These are phyloP conservation scores for Gadopsis marmoratus DNA, from an alignment of 2,797 vertebrate genomes.

Conservation along the genomic window DNA sequence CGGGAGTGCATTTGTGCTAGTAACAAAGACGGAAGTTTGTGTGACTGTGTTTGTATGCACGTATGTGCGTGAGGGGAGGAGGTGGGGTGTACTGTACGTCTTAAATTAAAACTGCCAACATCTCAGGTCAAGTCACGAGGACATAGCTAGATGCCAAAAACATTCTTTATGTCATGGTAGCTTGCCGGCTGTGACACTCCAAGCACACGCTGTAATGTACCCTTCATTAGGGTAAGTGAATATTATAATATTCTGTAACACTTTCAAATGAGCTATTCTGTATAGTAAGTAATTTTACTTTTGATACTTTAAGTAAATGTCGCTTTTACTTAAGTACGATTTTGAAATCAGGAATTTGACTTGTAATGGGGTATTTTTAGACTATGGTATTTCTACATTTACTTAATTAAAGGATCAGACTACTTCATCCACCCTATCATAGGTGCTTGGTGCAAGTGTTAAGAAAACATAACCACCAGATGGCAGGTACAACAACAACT, in stretches of 20 bases:
- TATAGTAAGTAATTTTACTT: no score
- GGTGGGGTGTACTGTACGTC: neutral
- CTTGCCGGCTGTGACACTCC: neutral
- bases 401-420: no score
- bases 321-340: no score
- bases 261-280: no score
- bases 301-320: no score
- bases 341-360: no score
- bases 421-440: no score
- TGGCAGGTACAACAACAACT: neutral
- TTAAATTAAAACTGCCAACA: neutral
- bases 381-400: no score
- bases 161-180: neutral
- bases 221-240: no score
- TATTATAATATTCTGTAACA: no score
- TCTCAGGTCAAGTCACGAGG: neutral
- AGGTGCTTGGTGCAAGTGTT: neutral
- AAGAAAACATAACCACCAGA: neutral
- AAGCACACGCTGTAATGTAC: no score
- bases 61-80: neutral
- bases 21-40: slow-evolving; percentile 1
- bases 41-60: neutral
- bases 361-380: no score
- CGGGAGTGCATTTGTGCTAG: slow-evolving; percentile 2
- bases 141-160: neutral